A percentile compares a stretch with the other conserved stretches of the same genome.
phyloP scores from a whole-genome alignment of 2,888 invertebrate genomes.

The Cistogaster globosa region DNA sequence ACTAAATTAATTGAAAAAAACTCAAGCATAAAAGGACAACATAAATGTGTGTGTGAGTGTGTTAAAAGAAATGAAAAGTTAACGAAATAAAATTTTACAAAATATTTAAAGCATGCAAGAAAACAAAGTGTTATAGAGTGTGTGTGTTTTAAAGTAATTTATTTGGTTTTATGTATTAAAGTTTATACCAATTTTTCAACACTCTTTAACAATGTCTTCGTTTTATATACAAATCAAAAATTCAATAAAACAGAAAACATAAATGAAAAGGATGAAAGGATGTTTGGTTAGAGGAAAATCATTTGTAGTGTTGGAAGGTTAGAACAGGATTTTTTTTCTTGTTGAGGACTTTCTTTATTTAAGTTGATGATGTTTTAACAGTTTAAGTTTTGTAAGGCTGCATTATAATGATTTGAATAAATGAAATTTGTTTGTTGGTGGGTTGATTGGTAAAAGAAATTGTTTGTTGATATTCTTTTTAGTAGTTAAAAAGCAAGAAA shows the following conservation, averaged over 20 bases:
- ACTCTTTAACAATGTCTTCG: constrained; percentile 62
- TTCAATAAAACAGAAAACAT: constrained; percentile 32
- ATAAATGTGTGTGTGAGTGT: constrained; percentile 66
- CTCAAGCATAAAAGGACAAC: constrained; percentile 78
- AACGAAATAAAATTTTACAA: constrained; percentile 53
- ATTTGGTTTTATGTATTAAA: constrained; percentile 6
- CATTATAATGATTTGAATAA: constrained; percentile 46
- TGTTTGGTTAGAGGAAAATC: background rate
- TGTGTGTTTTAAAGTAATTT: background rate
- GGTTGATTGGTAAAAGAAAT: constrained; percentile 1
- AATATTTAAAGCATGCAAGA: constrained; percentile 75
- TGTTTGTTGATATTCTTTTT: constrained; percentile 18
- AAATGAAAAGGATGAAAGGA: constrained; percentile 54
- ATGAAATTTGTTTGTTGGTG: constrained; percentile 25
- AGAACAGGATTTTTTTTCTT: background rate
- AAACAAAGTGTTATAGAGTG: constrained; percentile 74
- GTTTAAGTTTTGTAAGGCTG: constrained; percentile 50
- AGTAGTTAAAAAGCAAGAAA: constrained; percentile 41
- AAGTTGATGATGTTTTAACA: constrained; percentile 50
- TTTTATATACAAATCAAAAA: constrained; percentile 69
- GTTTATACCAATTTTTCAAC: constrained; percentile 5
- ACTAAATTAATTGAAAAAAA: constrained; percentile 72
- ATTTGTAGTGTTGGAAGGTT: constrained; percentile 29
- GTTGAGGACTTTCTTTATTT: constrained; percentile 51
- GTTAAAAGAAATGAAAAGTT: constrained; percentile 68